Conservation (phyloP, 2,113 vertebrate species). For the Orthonyx spaldingii region DNA sequence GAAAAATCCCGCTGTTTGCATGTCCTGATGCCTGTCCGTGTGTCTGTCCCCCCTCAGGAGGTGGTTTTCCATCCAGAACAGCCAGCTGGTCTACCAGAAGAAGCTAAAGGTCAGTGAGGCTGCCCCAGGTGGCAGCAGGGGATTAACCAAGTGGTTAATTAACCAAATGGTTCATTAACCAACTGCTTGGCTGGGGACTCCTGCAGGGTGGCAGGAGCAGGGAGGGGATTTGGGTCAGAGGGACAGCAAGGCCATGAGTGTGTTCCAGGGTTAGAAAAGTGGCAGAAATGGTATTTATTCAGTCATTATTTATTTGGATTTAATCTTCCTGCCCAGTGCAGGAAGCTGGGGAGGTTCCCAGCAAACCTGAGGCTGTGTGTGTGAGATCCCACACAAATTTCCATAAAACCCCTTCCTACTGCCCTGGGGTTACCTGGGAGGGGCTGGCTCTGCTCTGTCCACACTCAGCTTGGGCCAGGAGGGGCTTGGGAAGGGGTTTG, state of each 20-base stretch:
- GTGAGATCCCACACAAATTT: not conserved
- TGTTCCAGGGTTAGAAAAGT: not conserved
- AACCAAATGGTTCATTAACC: not conserved
- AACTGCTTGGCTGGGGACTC: not conserved
- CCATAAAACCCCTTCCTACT: not conserved
- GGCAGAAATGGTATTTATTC: not conserved
- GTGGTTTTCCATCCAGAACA: conserved; percentile 99
- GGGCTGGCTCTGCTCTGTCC: not conserved
- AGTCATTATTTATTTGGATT: not conserved
- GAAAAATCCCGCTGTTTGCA: not conserved
- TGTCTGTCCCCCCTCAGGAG: conserved; percentile 71
- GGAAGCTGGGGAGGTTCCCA: not conserved
- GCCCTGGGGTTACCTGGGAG: not conserved
- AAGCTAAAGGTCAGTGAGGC: conserved; percentile 85
- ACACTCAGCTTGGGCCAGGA: not conserved
- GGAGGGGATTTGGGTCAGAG: not conserved
- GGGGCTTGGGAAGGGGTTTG: not conserved
- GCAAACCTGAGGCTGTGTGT: not conserved
- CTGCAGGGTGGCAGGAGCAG: not conserved
- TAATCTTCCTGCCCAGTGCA: not conserved
- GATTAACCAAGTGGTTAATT: not conserved
- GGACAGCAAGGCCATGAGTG: not conserved
- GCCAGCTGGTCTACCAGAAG: conserved; percentile 98
- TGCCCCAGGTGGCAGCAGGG: not conserved
- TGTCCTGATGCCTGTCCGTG: not conserved